Base-by-base conservation (phyloP, 2,888 invertebrate genomes). In the Sminthurides aquaticus region DNA sequence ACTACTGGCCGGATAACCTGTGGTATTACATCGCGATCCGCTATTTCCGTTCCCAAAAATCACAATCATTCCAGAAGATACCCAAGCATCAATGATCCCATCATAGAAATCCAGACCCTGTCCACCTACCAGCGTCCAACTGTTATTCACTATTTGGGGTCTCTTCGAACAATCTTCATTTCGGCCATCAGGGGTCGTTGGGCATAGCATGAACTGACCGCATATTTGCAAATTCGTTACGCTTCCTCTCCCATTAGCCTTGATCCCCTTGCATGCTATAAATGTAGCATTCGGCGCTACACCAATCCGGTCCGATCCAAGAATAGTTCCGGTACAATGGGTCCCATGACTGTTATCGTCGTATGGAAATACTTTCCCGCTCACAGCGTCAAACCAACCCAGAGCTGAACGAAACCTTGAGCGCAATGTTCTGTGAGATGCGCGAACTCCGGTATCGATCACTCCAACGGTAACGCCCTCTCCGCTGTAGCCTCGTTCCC, bases 201-300 rank as follows among this genome's bases (percentile, higher is more conserved):
- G 56, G 26, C 62, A 62, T 1, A n/a, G 2, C 8, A 48, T 34
- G 25, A 27, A 62, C 48, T 62, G 56, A 24, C 56, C 62, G n/a
- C 62, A 62, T 2, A 1, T 2, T 3, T 26, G 26, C 3, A 62
- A 56, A 29, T 24, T 15, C 5, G 52, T 15, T 2, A 34, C 43
- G 8, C 8, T 34, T 5, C 43, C 43, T 11, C 43, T 5, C 5
- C 43, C 43, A 34, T 34, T 34, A 15, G 8, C 43, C 15, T 34
- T 34, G 43, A 34, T 34, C 43, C 43, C 43, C 15, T 34, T 34
- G 43, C 43, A 34, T 11, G 43, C 43, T 34, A 34, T 34, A 15
- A 34, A 15, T 11, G 43, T 11, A 34, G 43, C 43, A 34, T 34
- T 34, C 8, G 43, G 43, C 8, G 43, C 43, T 11, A 34, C 43